These are phyloP conservation scores for Marmota flaviventris DNA, from an alignment of 2,113 vertebrate species.

Conservation along the genomic window DNA sequence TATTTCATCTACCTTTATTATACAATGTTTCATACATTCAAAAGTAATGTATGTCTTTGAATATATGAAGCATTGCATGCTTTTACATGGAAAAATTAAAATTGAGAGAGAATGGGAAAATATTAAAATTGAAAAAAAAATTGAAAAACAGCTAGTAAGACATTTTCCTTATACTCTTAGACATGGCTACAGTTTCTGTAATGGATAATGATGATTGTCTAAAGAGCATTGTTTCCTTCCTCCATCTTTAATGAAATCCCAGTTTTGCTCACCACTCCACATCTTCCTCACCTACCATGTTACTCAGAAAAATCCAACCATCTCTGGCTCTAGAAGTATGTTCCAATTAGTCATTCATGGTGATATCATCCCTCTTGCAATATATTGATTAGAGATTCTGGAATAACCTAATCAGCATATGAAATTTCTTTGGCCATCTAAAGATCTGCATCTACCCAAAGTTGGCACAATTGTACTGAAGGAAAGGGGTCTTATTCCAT, in stretches of 20 bases:
- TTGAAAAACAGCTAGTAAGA: not conserved
- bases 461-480: not conserved
- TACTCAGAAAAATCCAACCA: not conserved
- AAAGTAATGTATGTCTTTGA: not conserved
- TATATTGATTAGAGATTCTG: constrained; percentile 15
- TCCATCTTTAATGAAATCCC: not conserved
- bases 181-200: not conserved
- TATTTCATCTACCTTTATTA: not conserved
- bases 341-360: not conserved
- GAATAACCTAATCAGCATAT: not conserved
- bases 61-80: not conserved
- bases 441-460: not conserved
- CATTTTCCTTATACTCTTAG: not conserved
- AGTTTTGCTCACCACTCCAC: not conserved
- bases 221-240: not conserved
- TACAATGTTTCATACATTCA: not conserved
- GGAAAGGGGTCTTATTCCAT: not conserved
- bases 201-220: not conserved
- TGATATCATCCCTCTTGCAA: not conserved
- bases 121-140: not conserved
- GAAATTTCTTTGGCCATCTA: not conserved
- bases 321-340: not conserved
- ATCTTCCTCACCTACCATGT: not conserved
- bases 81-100: not conserved
- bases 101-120: not conserved